Base-by-base conservation (phyloP, 2,113 vertebrate species). In the Leuciscus idus region DNA sequence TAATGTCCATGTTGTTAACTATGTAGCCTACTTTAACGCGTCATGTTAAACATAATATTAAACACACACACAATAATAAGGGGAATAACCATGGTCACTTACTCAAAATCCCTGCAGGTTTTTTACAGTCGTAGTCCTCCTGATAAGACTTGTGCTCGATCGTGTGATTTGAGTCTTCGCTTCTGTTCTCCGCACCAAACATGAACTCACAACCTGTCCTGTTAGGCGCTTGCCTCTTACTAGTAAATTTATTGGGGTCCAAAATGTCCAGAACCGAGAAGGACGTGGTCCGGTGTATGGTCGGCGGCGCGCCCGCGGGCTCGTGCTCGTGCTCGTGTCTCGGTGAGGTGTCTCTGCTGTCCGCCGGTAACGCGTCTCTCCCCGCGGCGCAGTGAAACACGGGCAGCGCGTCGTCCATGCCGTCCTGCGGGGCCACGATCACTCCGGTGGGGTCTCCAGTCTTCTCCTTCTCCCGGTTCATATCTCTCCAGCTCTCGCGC, bases 221-320 rank as follows among this genome's bases (percentile, higher is more conserved):
- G 89, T 93, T 93, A 85, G 93, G 90, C 33, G 92, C 93, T 87
- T 94, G 91, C 66, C 93, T 90, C 15, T 95, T 93, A 94, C 97
- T 98, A 84, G 98, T 99, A 95, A 99, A 98, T 92, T 98, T 98
- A 94, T 98, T 97, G 73, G 97, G 97, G 90, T 97, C 97, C 95
- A 99, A 92, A 90, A 99, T 99, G 96, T 99, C 98, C 92, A 99
- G 93, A 50, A 99, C 97, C 1, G 98, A 99, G 93, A 99, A 99
- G 9, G 98, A 96, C 48, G 98, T 99, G 94, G 97, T 98, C 90
- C 98, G 96, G 92, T 97, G 95, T 76, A 93, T 92, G 26, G 81
- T 78, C 4, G 91, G 93, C 30, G 94, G 91, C 0, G 93, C 94
- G 75, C 88, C 94, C 80, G 91, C 94, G 15, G 92, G 92, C 7